phyloP scores from a whole-genome alignment of 1,140 invertebrate genomes.

The Episyrphus balteatus region DNA sequence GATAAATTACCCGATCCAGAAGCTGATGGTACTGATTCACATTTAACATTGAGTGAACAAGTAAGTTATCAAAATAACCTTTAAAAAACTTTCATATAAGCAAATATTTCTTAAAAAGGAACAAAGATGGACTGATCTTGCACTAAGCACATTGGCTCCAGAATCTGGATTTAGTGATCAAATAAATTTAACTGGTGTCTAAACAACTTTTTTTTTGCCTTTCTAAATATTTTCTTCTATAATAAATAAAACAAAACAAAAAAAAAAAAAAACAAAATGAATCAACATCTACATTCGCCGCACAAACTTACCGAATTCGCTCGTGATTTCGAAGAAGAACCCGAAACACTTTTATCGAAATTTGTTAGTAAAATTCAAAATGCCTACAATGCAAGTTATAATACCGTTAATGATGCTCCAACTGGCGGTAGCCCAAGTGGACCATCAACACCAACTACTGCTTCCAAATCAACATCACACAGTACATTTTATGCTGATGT shows the following conservation, averaged over 20 bases:
- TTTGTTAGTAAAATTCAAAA: constrained; percentile 36
- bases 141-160: constrained; percentile 45
- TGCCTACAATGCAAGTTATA: constrained; percentile 35
- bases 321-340: constrained; percentile 35
- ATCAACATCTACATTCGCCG: constrained; percentile 54
- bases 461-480: constrained; percentile 15
- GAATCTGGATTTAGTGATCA: constrained; percentile 32
- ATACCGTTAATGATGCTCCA: constrained; percentile 33
- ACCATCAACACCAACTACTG: constrained; percentile 2
- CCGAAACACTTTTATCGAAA: constrained; percentile 28
- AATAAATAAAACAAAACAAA: constrained; percentile 2
- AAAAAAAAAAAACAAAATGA: constrained; percentile 36
- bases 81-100: background rate
- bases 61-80: constrained; percentile 24
- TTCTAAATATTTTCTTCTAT: background rate
- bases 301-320: constrained; percentile 66
- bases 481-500: constrained; percentile 22
- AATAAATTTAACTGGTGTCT: constrained; percentile 29
- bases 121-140: constrained; percentile 78
- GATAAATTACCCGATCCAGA: constrained; percentile 86
- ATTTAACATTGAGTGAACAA: constrained; percentile 80
- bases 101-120: constrained; percentile 39
- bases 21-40: constrained; percentile 82
- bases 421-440: constrained; percentile 9
- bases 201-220: constrained; percentile 6